A percentile compares a stretch with the other conserved stretches of the same genome.
These are phyloP conservation scores for Sparidentex hasta DNA, from an alignment of 2,797 vertebrate genomes.

Conservation along the genomic window DNA sequence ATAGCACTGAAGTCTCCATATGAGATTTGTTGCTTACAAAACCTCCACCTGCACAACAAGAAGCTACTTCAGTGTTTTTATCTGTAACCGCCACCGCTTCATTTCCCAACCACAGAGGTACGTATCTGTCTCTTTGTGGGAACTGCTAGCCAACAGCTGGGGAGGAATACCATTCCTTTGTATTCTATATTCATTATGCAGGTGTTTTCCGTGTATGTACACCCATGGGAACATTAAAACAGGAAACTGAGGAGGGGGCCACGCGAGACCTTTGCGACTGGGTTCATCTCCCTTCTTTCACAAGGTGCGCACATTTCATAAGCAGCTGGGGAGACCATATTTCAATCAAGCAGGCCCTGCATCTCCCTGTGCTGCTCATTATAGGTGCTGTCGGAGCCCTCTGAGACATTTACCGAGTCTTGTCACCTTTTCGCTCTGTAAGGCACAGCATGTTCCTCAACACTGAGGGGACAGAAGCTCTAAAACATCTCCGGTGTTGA, in stretches of 20 bases:
- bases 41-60: neutral
- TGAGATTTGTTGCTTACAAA: neutral
- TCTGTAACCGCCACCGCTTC: neutral
- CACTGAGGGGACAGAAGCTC: conserved; percentile 10
- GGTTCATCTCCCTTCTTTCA: conserved; percentile 7
- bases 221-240: conserved; percentile 15
- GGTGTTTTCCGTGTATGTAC: neutral
- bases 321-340: conserved; percentile 23
- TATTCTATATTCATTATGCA: conserved; percentile 36
- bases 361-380: conserved; percentile 30
- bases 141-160: neutral
- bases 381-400: neutral
- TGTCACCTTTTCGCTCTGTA: neutral
- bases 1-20: neutral
- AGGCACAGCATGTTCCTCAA: conserved; percentile 5
- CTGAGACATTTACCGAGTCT: conserved; percentile 4
- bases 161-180: neutral
- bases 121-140: neutral
- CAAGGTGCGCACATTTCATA: neutral
- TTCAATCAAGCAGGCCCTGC: conserved; percentile 25
- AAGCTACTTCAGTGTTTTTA: neutral
- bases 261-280: conserved; percentile 9
- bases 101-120: neutral
- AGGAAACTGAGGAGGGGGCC: conserved; percentile 5
- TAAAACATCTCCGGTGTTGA: conserved; percentile 41